phyloP scores from a whole-genome alignment of 2,888 invertebrate genomes.

The Apamea crenata region DNA sequence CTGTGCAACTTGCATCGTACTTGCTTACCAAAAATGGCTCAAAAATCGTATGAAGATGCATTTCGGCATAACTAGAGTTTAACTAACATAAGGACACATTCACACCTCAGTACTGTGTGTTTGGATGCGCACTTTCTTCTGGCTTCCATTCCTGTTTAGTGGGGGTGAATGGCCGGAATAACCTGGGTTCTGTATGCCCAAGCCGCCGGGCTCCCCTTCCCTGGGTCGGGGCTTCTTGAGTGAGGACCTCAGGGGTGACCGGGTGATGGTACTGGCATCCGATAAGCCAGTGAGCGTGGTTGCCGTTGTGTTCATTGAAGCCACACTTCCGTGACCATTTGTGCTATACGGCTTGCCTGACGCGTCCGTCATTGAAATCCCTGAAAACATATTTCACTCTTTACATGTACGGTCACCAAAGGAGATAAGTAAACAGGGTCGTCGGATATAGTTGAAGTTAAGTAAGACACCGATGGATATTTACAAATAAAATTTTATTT shows the following conservation, averaged over 20 bases:
- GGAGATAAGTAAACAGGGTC: too few species aligned
- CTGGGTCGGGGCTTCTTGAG: constrained; percentile 94
- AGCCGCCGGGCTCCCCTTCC: constrained; percentile 86
- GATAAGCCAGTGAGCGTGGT: constrained; percentile 90
- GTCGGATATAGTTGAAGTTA: too few species aligned
- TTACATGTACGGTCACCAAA: not conserved
- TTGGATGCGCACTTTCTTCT: constrained; percentile 97
- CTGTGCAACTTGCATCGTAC: not conserved
- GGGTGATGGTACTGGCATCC: constrained; percentile 67
- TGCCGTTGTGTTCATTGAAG: constrained; percentile 93
- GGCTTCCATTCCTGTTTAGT: constrained; percentile 95
- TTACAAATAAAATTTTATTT: too few species aligned
- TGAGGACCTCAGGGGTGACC: constrained; percentile 92
- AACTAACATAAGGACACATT: constrained; percentile 45
- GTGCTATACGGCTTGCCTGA: constrained; percentile 95
- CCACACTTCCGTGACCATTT: constrained; percentile 92
- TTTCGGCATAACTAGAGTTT: constrained; percentile 24
- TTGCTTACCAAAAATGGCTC: constrained; percentile 21
- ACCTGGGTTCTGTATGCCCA: constrained; percentile 96
- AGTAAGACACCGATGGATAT: too few species aligned
- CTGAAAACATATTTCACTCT: constrained; percentile 69
- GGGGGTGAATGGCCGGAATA: constrained; percentile 96
- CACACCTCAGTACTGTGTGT: constrained; percentile 97
- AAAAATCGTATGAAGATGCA: constrained; percentile 1
- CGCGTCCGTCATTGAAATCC: constrained; percentile 96